Evolutionary conservation across 2,797 vertebrate genomes (phyloP), one percentile per base, ranked within the genome.

Genomic region (Pseudocheirus occidentalis): DNA sequence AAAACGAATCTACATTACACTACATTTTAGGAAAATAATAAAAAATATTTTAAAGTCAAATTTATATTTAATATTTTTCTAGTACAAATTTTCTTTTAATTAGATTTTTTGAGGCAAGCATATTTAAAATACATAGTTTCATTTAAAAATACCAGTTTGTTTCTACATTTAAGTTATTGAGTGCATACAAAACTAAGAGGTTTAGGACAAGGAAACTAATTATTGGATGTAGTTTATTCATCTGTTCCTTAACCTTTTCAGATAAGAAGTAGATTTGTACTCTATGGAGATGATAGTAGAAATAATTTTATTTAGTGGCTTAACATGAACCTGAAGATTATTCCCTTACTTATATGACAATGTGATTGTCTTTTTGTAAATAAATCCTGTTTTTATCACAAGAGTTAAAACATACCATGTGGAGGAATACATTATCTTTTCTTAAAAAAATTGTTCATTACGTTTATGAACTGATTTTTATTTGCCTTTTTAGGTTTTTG

Each of bases 171-270:
- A 95, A 98, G 93, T 95, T 98, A 96, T 97, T 95, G 91, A 96
- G 73, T 0, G 0, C 94, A n/a, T 96, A 54, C 90, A 95, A 89
- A 97, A 57, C 93, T 94, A 98, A 53, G 90, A 53, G 90, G 62
- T 96, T 97, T 95, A 97, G 52, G 27, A 89, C 94, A 97, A 97
- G 95, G 55, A 98, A 98, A 97, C 97, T 90, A 97, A 96, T 98
- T 97, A 98, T 97, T 97, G 97, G 97, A 96, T 87, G 94, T 97
- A 91, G 95, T 98, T 98, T 97, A 97, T 97, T 98, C 97, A 95
- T 97, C 40, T 97, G 95, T 97, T 96, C 96, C 91, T 91, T 98
- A 97, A 97, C 94, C 93, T 97, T 97, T 98, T 96, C 94, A 98
- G 98, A 96, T 91, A 94, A 97, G 93, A 98, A 98, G 97, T 96